Percentiles rank a stretch among this genome's conserved stretches.
These are phyloP conservation scores for Otus sunia DNA, from an alignment of 2,113 vertebrate species.

Conservation along the genomic window DNA sequence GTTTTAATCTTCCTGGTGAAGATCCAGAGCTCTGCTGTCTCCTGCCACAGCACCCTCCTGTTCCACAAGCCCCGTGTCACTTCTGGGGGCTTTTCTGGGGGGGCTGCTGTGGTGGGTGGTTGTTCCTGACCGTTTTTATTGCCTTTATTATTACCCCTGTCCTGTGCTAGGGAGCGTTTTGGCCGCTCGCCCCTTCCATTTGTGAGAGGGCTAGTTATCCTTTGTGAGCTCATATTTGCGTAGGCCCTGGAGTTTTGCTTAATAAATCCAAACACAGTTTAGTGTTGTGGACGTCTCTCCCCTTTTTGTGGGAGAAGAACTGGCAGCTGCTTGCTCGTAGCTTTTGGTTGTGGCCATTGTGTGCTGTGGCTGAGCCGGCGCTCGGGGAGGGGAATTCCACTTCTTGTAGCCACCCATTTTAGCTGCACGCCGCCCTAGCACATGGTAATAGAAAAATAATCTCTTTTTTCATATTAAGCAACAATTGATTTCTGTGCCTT, in stretches of 20 bases:
- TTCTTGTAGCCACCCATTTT: not conserved
- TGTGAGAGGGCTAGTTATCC: not conserved
- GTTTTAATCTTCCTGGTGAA: not conserved
- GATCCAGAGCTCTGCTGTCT: not conserved
- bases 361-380: fast-evolving
- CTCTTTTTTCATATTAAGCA: not conserved
- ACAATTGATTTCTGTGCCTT: not conserved
- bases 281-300: fast-evolving
- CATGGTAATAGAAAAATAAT: not conserved
- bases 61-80: not conserved
- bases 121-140: not conserved
- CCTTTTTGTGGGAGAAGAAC: not conserved
- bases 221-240: not conserved
- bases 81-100: not conserved
- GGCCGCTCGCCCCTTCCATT: not conserved
- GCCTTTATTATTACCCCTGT: not conserved
- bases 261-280: not conserved
- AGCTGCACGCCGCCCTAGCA: not conserved
- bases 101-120: not conserved
- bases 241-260: not conserved
- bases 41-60: fast-evolving
- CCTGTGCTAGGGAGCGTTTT: not conserved
- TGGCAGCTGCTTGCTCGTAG: not conserved
- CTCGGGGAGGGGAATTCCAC: not conserved
- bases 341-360: not conserved